A percentile compares a stretch with the other conserved stretches of the same genome.
Conservation (phyloP, 2,113 vertebrate genomes). For the Sceloporus tristichus region DNA sequence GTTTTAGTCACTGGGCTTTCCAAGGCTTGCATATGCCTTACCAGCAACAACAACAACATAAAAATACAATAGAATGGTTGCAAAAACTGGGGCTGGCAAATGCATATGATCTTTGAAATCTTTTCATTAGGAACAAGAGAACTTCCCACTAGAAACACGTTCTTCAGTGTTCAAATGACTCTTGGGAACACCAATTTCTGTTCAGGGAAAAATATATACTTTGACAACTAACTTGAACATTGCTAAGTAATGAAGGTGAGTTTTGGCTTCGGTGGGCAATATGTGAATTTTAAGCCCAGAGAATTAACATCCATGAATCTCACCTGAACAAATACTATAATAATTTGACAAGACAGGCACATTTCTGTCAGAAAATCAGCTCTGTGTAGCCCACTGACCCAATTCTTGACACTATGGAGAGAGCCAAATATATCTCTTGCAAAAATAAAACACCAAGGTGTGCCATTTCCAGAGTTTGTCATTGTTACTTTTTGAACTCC, state of each 20-base stretch:
- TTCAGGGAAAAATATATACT: not conserved
- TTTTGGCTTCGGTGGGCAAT: not conserved
- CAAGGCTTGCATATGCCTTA: not conserved
- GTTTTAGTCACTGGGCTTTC: not conserved
- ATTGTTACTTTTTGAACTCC: no score
- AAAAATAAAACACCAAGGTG: not conserved
- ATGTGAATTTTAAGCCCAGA: no score
- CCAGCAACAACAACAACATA: no score
- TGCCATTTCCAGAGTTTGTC: not conserved
- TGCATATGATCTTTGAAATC: no score
- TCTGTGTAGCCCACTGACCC: not conserved
- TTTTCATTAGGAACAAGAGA: not conserved
- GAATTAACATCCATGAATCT: not conserved
- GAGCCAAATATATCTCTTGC: not conserved
- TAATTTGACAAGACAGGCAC: not conserved
- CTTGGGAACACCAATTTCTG: not conserved
- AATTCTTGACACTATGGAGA: not conserved
- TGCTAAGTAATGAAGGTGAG: not conserved
- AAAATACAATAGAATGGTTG: not conserved
- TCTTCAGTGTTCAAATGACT: not conserved
- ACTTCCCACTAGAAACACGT: not conserved
- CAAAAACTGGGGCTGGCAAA: not conserved
- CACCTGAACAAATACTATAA: not conserved
- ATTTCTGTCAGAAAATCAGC: not conserved
- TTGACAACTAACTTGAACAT: not conserved